Percentiles rank a stretch among this genome's conserved stretches.
Evolutionary conservation across 2,797 vertebrate genomes (phyloP).

Genomic region (Paguma larvata): DNA sequence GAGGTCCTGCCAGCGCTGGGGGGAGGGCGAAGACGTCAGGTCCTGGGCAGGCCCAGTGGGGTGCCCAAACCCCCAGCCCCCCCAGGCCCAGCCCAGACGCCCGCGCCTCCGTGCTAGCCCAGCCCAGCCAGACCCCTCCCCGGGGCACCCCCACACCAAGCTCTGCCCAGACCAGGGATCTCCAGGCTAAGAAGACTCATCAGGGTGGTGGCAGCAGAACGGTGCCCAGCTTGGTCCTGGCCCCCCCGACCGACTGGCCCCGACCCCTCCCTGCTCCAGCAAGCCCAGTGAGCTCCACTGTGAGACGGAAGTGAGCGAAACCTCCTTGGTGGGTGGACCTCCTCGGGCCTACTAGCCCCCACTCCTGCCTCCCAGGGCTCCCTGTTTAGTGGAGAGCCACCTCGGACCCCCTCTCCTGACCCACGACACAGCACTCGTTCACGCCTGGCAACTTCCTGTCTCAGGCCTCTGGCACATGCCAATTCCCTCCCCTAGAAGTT

Average conservation of each 20-base stretch:
- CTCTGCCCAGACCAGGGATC: neutral
- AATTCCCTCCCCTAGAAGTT: no score
- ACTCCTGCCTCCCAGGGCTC: neutral
- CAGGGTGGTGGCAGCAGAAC: neutral
- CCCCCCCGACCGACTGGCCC: neutral
- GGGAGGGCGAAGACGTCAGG: neutral
- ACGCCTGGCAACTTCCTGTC: neutral
- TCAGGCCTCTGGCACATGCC: neutral
- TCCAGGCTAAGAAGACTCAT: neutral
- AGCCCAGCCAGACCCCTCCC: neutral
- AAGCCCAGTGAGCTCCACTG: neutral
- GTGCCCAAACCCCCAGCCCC: neutral
- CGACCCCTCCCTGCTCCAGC: neutral
- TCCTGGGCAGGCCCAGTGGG: neutral
- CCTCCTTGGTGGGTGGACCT: neutral
- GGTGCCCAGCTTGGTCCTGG: neutral
- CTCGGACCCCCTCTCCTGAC: neutral
- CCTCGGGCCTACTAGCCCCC: neutral
- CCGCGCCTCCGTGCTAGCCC: neutral
- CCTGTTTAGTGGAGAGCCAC: neutral
- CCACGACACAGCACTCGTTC: neutral
- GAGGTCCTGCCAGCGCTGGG: constrained; percentile 97
- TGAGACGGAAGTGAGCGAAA: neutral
- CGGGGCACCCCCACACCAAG: neutral
- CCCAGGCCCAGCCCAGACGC: neutral